These are phyloP conservation scores for Calypte anna DNA, from an alignment of 2,113 vertebrate species.

Conservation along the genomic window DNA sequence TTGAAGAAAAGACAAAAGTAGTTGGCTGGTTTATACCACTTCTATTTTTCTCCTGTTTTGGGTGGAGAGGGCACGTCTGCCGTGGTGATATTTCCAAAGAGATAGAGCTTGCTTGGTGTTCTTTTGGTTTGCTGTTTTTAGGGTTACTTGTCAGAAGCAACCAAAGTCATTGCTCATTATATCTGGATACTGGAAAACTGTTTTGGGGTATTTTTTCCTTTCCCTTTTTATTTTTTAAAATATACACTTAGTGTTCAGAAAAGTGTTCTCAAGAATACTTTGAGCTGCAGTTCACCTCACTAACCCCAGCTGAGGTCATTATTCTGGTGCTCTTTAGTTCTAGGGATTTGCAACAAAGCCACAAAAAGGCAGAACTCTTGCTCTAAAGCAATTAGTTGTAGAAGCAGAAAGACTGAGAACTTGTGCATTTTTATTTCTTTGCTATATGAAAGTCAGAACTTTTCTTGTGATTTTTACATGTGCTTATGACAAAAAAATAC, in stretches of 20 bases:
- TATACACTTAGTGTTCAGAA: conserved; percentile 20
- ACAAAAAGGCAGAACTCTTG: conserved; percentile 48
- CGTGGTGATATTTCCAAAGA: background rate
- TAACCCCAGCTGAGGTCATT: conserved; percentile 59
- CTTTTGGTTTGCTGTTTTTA: background rate
- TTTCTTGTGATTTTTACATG: background rate
- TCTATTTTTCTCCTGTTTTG: background rate
- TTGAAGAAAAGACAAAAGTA: background rate
- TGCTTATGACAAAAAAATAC: conserved; percentile 12
- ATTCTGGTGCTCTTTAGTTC: conserved; percentile 58
- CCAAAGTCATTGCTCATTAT: conserved; percentile 31
- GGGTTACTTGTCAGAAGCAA: conserved; percentile 7
- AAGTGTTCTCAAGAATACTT: conserved; percentile 25
- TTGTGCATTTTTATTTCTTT: conserved; percentile 41
- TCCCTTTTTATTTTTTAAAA: conserved; percentile 28
- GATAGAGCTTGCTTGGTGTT: background rate
- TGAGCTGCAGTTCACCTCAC: conserved; percentile 60
- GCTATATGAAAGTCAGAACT: conserved; percentile 35
- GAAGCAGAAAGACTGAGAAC: conserved; percentile 30
- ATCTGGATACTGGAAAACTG: conserved; percentile 15
- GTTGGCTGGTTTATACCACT: background rate
- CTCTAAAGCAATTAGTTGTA: conserved; percentile 60
- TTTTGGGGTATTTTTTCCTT: conserved; percentile 11
- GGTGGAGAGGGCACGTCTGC: background rate
- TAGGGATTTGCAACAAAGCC: conserved; percentile 59